Evolutionary conservation across 1,140 invertebrate genomes (phyloP), one percentile per base, ranked within the genome.

Genomic region (Drosophila burlai): DNA sequence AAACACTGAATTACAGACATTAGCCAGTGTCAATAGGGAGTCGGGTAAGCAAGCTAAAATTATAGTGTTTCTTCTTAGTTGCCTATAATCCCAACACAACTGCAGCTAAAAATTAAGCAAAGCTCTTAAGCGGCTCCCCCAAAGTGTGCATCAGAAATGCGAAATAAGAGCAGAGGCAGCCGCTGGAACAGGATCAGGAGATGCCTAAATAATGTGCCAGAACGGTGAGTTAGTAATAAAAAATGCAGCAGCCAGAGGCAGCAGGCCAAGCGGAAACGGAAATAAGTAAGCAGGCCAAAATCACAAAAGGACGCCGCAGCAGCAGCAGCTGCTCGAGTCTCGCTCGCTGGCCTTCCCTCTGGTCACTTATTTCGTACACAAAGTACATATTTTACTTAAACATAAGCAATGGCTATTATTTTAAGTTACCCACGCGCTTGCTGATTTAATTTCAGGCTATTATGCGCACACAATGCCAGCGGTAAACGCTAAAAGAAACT

Each of bases 381-480:
- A 72, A 73, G 84, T 84, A 81, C 78, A 90, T 90, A 90, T 89
- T 89, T 89, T 90, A 90, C 81, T 84, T 75, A 85, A 85, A 85
- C 72, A 90, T 85, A 90, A 91, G 85, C 85, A 90, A 85, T 90
- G 81, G 85, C 85, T 90, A 91, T 91, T 90, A 89, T 90, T 90
- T 90, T 90, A 90, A 90, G 85, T 85, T 90, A 84, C 55, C 85
- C 85, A 85, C 81, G 85, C 85, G 85, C 81, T 82, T 40, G 79
- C 81, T 90, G 85, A 90, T 90, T 90, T 90, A 90, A 90, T 90
- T 90, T 90, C 82, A 75, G 79, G 68, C 85, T 85, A 90, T 90
- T 90, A 90, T 90, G 85, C 79, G 72, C 85, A 81, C 85, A 90
- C 85, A 90, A 84, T 84, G 78, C 61, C 79, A 84, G 64, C 78